Evolutionary conservation across 1,140 invertebrate genomes (phyloP).

Genomic region (Drosophila funebris): DNA sequence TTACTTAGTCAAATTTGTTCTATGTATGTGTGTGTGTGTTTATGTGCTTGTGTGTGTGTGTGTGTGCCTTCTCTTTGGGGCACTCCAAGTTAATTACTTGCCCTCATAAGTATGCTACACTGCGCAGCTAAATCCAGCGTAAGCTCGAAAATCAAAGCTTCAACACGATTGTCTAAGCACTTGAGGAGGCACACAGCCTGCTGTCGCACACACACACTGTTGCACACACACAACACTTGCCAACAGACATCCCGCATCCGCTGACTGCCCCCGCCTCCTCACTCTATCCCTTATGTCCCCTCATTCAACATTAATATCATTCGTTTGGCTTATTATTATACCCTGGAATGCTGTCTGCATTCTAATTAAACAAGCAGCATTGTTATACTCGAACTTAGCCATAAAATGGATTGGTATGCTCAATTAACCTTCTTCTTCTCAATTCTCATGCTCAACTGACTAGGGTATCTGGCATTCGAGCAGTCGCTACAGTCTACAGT

Average conservation of each 20-base stretch:
- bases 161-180: constrained; percentile 79
- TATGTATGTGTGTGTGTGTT: neutral
- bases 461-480: neutral
- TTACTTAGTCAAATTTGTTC: constrained; percentile 43
- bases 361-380: constrained; percentile 7
- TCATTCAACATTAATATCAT: constrained; percentile 11
- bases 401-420: no score
- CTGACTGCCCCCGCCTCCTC: neutral
- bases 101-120: constrained; percentile 68
- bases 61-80: constrained; percentile 32
- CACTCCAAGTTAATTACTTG: constrained; percentile 75
- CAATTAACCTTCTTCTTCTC: no score
- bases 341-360: constrained; percentile 13
- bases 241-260: constrained; percentile 16
- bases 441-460: no score
- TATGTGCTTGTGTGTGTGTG: constrained; percentile 11
- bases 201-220: constrained; percentile 10
- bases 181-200: constrained; percentile 41
- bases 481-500: neutral
- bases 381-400: neutral
- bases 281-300: neutral
- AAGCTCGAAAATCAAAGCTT: constrained; percentile 80
- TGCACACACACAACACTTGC: constrained; percentile 34
- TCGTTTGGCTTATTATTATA: constrained; percentile 12
- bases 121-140: constrained; percentile 55